Evolutionary conservation across 23 tunicate genomes (phyloP).

Genomic region (Ascidia mentula): DNA sequence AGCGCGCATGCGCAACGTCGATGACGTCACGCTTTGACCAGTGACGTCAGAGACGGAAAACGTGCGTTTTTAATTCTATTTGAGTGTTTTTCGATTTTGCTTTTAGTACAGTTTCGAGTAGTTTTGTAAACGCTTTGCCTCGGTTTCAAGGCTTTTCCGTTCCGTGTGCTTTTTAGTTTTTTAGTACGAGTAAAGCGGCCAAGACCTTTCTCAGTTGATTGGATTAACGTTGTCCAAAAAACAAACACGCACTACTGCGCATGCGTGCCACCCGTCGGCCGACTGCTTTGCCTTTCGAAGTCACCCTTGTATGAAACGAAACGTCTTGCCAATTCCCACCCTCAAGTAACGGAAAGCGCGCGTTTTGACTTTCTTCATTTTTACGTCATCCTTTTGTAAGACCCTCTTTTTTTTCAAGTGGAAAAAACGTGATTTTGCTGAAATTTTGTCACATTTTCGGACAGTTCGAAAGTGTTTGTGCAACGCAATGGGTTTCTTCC

Average conservation of each 20-base stretch:
- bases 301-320: background rate
- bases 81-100: background rate
- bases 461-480: no score
- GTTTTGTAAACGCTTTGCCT: background rate
- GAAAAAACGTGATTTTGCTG: background rate
- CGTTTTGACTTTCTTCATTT: background rate
- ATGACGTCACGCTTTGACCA: no score
- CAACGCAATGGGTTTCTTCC: no score
- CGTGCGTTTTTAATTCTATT: background rate
- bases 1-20: constrained; percentile 11
- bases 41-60: background rate
- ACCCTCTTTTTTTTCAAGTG: constrained; percentile 1
- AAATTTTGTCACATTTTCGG: no score
- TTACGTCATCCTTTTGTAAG: constrained; percentile 2
- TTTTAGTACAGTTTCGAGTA: no score
- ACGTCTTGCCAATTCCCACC: background rate
- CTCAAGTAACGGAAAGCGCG: background rate
- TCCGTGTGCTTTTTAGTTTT: background rate
- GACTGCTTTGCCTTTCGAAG: background rate
- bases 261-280: background rate
- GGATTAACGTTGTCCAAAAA: background rate
- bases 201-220: background rate
- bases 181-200: no score
- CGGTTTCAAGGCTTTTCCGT: background rate
- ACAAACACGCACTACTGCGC: background rate